Percentiles rank a stretch among this genome's conserved stretches.
Conservation (phyloP, 2,797 vertebrate species). For the Sphenopsis melanotis region DNA sequence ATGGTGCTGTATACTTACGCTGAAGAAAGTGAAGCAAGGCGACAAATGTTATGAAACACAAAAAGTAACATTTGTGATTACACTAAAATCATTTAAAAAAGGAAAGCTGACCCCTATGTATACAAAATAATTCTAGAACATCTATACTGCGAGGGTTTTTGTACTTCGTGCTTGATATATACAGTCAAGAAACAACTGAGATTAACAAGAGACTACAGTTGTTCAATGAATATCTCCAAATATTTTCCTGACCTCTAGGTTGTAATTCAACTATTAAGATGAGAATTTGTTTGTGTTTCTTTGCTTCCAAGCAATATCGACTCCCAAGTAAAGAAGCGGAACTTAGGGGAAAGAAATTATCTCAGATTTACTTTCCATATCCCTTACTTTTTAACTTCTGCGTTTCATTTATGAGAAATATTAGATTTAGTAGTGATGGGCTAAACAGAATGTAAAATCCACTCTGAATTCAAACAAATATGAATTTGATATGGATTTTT, state of each 20-base stretch:
- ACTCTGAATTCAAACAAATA: neutral
- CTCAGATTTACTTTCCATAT: neutral
- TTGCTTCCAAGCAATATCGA: neutral
- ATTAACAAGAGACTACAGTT: neutral
- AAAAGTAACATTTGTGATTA: neutral
- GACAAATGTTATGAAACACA: neutral
- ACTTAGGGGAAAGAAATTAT: neutral
- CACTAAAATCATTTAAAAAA: neutral
- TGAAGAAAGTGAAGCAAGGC: neutral
- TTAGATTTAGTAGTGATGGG: neutral
- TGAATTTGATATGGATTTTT: neutral
- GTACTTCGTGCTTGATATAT: neutral
- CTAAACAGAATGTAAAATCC: neutral
- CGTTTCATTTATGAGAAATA: neutral
- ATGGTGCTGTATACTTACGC: neutral
- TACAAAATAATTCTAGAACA: neutral
- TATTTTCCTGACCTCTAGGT: neutral
- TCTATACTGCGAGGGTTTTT: neutral
- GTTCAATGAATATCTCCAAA: neutral
- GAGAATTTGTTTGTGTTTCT: neutral
- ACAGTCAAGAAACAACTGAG: neutral
- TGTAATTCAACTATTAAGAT: neutral
- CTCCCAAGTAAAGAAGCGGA: neutral
- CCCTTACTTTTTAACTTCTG: neutral
- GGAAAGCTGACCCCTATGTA: neutral